A percentile compares a stretch with the other conserved stretches of the same genome.
These are phyloP conservation scores for Biston stratarius DNA, from an alignment of 2,888 invertebrate species.

Conservation along the genomic window DNA sequence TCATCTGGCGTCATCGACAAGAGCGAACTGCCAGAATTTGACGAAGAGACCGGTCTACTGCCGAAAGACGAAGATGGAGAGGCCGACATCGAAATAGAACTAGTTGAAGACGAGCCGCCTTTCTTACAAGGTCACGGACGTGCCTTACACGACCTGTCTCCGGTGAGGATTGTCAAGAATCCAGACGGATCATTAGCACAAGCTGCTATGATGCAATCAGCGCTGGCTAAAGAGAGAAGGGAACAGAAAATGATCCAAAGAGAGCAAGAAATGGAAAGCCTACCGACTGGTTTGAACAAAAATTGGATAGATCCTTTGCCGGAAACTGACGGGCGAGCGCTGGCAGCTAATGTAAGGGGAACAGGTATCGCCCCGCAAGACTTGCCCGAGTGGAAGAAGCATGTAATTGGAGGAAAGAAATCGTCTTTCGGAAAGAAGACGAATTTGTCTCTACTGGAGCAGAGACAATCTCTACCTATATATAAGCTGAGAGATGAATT, in stretches of 20 bases:
- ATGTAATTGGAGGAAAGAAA: conserved; percentile 98
- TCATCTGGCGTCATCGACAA: conserved; percentile 96
- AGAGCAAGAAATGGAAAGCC: conserved; percentile 95
- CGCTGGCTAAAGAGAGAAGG: conserved; percentile 97
- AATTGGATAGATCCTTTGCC: conserved; percentile 99
- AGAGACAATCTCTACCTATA: conserved; percentile 98
- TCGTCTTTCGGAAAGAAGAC: conserved; percentile 99
- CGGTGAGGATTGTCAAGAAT: conserved; percentile 98
- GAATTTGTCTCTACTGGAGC: conserved; percentile 96
- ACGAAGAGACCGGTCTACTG: conserved; percentile 97
- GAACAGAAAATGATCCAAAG: conserved; percentile 98
- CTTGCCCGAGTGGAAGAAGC: conserved; percentile 99
- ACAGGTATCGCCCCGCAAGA: conserved; percentile 95
- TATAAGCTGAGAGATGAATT: conserved; percentile 98
- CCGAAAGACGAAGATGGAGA: conserved; percentile 97
- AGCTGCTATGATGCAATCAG: conserved; percentile 99
- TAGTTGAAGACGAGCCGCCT: conserved; percentile 99
- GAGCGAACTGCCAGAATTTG: conserved; percentile 98
- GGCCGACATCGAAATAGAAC: conserved; percentile 99
- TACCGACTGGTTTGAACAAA: conserved; percentile 92
- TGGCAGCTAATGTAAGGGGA: conserved; percentile 93
- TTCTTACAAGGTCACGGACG: conserved; percentile 98
- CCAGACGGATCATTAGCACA: conserved; percentile 99
- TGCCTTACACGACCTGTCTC: conserved; percentile 96
- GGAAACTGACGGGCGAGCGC: conserved; percentile 90